These are phyloP conservation scores for Asbolus verrucosus DNA, from an alignment of 1,140 invertebrate genomes.

Conservation along the genomic window DNA sequence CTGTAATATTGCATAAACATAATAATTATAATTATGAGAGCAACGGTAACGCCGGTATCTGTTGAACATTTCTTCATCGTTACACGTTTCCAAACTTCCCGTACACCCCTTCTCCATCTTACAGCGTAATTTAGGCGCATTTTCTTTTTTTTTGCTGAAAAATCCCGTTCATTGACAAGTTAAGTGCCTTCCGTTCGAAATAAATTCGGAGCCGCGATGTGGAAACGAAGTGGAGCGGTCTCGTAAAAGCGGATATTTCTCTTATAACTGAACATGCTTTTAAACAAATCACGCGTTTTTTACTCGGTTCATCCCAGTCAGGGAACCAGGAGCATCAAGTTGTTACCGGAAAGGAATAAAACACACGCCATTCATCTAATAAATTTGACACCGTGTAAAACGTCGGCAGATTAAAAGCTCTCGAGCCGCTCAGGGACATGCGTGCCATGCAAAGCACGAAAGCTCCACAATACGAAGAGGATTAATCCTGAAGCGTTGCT, in stretches of 20 bases:
- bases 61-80: no score
- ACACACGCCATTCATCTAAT: constrained; percentile 28
- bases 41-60: no score
- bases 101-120: not conserved
- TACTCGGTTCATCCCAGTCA: constrained; percentile 1
- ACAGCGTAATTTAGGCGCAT: constrained; percentile 18
- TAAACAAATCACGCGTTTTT: constrained; percentile 42
- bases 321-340: constrained; percentile 35
- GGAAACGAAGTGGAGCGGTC: constrained; percentile 5
- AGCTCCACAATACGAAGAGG: constrained; percentile 37
- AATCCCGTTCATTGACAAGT: constrained; percentile 27
- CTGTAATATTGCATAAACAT: no score
- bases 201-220: constrained; percentile 15
- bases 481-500: constrained; percentile 39
- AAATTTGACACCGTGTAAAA: constrained; percentile 35
- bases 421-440: constrained; percentile 1
- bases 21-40: no score
- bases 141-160: no score
- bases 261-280: constrained; percentile 43
- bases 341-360: constrained; percentile 35
- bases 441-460: constrained; percentile 28
- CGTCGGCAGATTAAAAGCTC: constrained; percentile 9
- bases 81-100: not conserved
- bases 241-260: constrained; percentile 42
- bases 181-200: constrained; percentile 40